phyloP scores from a whole-genome alignment of 2,888 invertebrate species.

The Drosophila subsilvestris region DNA sequence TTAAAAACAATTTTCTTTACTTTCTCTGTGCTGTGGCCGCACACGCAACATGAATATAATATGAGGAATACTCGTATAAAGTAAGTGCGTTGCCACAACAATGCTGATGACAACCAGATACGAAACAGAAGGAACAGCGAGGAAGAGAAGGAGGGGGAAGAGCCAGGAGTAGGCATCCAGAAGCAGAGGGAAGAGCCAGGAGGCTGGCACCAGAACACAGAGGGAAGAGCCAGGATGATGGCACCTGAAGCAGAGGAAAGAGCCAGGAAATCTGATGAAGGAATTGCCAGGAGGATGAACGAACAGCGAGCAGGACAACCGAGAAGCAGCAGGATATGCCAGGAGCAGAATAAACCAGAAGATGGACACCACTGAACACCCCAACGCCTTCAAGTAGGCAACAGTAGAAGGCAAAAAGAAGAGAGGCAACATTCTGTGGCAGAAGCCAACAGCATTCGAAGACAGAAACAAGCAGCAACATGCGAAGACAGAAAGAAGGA shows the following conservation, averaged over 20 bases:
- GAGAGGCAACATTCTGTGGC: neutral
- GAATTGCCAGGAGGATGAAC: neutral
- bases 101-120: conserved; percentile 22
- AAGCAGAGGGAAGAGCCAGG: neutral
- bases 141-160: too few relatives aligned
- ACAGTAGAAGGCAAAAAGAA: conserved; percentile 22
- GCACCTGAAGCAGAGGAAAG: neutral
- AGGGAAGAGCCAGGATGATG: neutral
- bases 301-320: neutral
- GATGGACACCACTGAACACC: neutral
- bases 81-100: conserved; percentile 57
- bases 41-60: conserved; percentile 70
- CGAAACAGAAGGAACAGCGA: neutral
- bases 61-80: conserved; percentile 53
- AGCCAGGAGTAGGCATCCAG: neutral
- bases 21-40: conserved; percentile 2
- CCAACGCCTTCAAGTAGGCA: conserved; percentile 60
- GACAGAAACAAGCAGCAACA: neutral
- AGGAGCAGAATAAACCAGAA: conserved; percentile 4
- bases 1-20: conserved; percentile 58
- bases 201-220: neutral
- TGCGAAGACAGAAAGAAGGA: neutral
- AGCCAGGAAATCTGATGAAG: conserved; percentile 3
- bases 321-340: neutral
- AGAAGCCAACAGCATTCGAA: neutral